phyloP scores from a whole-genome alignment of 2,888 invertebrate species.

The Scaptomyza tumidula region DNA sequence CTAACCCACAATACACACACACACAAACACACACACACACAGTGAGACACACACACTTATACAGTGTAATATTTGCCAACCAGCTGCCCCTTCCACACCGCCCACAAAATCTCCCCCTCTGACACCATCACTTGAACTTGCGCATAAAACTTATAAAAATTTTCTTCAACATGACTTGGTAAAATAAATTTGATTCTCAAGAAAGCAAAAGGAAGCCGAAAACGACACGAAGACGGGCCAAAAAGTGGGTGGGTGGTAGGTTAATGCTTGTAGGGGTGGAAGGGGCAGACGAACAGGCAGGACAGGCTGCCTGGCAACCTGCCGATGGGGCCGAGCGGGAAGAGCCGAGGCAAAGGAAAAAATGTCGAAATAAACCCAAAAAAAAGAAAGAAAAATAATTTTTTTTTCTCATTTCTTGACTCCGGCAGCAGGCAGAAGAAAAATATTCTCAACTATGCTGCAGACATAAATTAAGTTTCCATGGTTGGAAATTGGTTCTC shows the following conservation, averaged over 20 bases:
- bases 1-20: slow-evolving; percentile 31
- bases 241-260: slow-evolving; percentile 15
- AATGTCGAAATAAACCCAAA: slow-evolving; percentile 75
- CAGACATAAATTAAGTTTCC: slow-evolving; percentile 85
- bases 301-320: slow-evolving; percentile 61
- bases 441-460: slow-evolving; percentile 84
- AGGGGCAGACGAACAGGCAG: slow-evolving; percentile 27
- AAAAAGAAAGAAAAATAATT: slow-evolving; percentile 46
- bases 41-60: slow-evolving; percentile 20
- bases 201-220: slow-evolving; percentile 73
- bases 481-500: slow-evolving; percentile 84
- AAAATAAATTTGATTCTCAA: slow-evolving; percentile 84
- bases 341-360: slow-evolving; percentile 54
- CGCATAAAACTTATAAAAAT: slow-evolving; percentile 83
- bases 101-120: slow-evolving; percentile 21
- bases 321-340: slow-evolving; percentile 33
- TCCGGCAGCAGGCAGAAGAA: slow-evolving; percentile 67
- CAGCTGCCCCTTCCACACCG: slow-evolving; percentile 21
- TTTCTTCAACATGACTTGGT: slow-evolving; percentile 83
- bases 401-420: slow-evolving; percentile 64
- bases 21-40: slow-evolving; percentile 31
- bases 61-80: slow-evolving; percentile 65
- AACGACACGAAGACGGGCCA: slow-evolving; percentile 54
- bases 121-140: slow-evolving; percentile 64
- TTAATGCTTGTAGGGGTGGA: neutral